Conservation (phyloP, 2,113 vertebrate genomes). For the Campylomormyrus tamandua region DNA sequence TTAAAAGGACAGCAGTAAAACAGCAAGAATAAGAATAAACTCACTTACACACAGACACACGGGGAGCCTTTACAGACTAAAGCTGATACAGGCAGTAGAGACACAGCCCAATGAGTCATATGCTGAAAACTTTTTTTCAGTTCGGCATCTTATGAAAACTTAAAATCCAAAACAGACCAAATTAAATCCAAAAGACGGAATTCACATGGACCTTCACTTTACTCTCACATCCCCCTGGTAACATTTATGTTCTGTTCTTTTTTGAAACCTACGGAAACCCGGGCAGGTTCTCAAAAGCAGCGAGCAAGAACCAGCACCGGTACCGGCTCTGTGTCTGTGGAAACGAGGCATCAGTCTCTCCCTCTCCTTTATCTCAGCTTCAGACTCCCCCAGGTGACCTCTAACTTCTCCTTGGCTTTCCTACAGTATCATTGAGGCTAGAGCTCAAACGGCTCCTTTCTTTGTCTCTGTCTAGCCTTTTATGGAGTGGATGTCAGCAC, state of each 20-base stretch:
- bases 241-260: neutral
- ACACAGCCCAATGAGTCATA: too few relatives aligned
- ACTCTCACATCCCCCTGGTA: neutral
- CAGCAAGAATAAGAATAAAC: too few relatives aligned
- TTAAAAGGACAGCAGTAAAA: too few relatives aligned
- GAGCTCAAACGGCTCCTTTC: neutral
- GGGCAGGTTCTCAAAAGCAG: neutral
- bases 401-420: neutral
- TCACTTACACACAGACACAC: too few relatives aligned
- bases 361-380: neutral
- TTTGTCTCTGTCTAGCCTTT: neutral
- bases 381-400: neutral
- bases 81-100: too few relatives aligned
- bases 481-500: neutral
- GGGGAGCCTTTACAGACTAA: too few relatives aligned
- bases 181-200: neutral
- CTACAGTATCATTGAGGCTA: neutral
- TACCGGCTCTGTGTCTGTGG: neutral
- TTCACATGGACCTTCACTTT: neutral
- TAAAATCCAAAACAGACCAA: neutral
- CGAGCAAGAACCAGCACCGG: neutral
- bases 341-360: neutral
- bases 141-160: neutral
- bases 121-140: too few relatives aligned
- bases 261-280: neutral